phyloP scores from a whole-genome alignment of 2,113 vertebrate species.

The Amazona vittata region DNA sequence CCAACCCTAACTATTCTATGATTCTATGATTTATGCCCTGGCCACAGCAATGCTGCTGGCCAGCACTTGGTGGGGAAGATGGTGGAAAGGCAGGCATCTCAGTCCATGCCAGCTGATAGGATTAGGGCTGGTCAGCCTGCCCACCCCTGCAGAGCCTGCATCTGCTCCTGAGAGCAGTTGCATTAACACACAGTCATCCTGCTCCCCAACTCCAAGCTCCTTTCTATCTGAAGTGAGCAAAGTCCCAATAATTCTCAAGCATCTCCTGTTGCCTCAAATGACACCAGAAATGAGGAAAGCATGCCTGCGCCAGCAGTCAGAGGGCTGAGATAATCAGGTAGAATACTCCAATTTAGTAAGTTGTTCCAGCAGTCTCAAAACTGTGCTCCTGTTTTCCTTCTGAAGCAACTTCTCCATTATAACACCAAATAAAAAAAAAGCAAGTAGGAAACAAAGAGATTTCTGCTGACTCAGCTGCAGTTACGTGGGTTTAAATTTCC shows the following conservation, averaged over 20 bases:
- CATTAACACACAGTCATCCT: background rate
- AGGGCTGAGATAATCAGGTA: background rate
- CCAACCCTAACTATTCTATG: no score
- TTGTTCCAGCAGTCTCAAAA: background rate
- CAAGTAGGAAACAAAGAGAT: background rate
- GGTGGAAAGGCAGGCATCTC: background rate
- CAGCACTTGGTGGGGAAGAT: background rate
- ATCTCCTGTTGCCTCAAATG: background rate
- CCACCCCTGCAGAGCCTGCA: constrained; percentile 31
- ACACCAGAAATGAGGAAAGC: background rate
- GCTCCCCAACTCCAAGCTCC: background rate
- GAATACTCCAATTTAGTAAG: background rate
- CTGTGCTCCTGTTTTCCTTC: background rate
- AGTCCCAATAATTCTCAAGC: background rate
- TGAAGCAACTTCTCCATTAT: background rate
- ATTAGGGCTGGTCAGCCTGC: constrained; percentile 16
- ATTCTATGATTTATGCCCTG: background rate
- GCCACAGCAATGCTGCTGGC: background rate
- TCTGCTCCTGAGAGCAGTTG: constrained; percentile 24
- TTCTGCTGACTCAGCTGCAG: background rate
- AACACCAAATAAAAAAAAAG: background rate
- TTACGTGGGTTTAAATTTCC: background rate
- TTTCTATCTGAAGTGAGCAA: background rate
- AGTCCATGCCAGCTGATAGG: constrained; percentile 3
- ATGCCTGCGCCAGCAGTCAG: background rate